Percentiles rank a stretch among this genome's conserved stretches.
Conservation (phyloP, 92 coral and sea anemone species). For the Umimayanthus chanpuru region DNA sequence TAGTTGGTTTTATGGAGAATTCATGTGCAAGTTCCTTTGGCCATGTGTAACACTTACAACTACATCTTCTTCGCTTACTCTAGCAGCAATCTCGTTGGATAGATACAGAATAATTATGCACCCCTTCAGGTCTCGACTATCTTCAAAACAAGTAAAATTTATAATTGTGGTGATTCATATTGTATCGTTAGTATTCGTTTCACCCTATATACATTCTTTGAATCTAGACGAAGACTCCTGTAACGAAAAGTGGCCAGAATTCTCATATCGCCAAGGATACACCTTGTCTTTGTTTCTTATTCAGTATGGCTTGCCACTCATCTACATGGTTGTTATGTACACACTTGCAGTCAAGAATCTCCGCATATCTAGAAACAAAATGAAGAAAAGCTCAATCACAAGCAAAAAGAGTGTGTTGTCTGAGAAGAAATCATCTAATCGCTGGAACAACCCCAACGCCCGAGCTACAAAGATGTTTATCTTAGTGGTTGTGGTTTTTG, state of each 20-base stretch:
- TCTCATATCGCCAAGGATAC: conserved; percentile 74
- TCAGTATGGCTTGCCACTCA: conserved; percentile 83
- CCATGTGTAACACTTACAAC: conserved; percentile 85
- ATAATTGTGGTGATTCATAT: conserved; percentile 58
- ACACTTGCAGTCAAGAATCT: conserved; percentile 79
- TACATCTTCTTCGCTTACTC: conserved; percentile 83
- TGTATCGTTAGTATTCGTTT: conserved; percentile 57
- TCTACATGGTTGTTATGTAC: conserved; percentile 80
- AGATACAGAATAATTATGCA: conserved; percentile 89
- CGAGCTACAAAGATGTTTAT: conserved; percentile 94
- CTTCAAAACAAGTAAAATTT: conserved; percentile 62
- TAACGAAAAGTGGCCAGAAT: conserved; percentile 75
- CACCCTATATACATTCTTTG: conserved; percentile 75
- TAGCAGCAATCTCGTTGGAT: conserved; percentile 91
- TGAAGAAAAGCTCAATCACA: conserved; percentile 52
- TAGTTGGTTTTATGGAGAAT: conserved; percentile 76
- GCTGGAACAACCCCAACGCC: conserved; percentile 77
- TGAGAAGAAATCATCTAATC: neutral
- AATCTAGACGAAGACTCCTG: conserved; percentile 60
- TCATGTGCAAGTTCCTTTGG: conserved; percentile 83
- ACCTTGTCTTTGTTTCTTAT: conserved; percentile 77
- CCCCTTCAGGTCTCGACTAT: conserved; percentile 85
- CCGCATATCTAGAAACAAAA: conserved; percentile 57
- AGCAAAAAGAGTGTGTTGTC: neutral
- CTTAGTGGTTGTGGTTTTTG: conserved; percentile 85